Evolutionary conservation across 1,140 invertebrate genomes (phyloP).

Genomic region (Hirudo medicinalis): DNA sequence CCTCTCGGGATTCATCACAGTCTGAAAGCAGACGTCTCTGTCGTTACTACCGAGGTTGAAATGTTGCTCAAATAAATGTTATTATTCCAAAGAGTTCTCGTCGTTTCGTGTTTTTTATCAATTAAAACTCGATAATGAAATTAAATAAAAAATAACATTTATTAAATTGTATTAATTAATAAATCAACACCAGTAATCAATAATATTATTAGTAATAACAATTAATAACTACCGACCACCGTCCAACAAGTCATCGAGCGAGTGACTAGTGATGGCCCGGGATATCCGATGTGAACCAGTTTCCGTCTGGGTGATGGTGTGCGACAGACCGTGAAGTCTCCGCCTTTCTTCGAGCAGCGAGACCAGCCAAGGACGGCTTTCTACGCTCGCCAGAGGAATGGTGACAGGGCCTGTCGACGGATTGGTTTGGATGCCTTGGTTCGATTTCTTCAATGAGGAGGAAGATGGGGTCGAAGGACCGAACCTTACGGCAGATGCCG

Average conservation of each 20-base stretch:
- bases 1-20: not conserved
- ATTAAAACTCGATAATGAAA: not conserved
- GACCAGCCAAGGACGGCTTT: not conserved
- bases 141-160: too few species aligned
- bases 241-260: slow-evolving; percentile 14
- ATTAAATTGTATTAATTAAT: not conserved
- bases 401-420: not conserved
- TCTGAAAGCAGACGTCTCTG: not conserved
- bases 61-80: not conserved
- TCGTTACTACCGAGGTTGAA: too few species aligned
- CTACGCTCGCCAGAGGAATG: not conserved
- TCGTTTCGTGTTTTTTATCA: not conserved
- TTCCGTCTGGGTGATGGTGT: not conserved
- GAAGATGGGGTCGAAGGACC: not conserved
- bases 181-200: not conserved
- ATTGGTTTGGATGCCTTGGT: too few species aligned
- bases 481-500: too few species aligned
- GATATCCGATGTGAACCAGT: not conserved
- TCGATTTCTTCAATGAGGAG: not conserved
- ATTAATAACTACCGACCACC: not conserved
- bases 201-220: not conserved
- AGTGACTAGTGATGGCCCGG: slow-evolving; percentile 13
- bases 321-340: not conserved
- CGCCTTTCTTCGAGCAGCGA: not conserved
- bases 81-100: not conserved